Evolutionary conservation across 2,113 vertebrate species (phyloP).

Genomic region (Tyrannus savana): DNA sequence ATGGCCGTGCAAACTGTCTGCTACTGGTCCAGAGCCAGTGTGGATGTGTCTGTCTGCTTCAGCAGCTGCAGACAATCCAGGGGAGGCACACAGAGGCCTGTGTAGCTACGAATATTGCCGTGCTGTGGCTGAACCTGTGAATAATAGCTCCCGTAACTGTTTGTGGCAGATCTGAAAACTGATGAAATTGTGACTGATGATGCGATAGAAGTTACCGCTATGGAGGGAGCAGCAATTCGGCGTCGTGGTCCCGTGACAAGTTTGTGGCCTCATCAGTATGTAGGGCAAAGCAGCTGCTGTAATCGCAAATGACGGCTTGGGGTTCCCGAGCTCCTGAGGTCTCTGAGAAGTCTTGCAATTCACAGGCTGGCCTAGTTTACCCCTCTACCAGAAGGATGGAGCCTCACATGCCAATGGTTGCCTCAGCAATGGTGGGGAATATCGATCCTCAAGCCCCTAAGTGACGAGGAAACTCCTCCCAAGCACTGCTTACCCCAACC

Average conservation of each 20-base stretch:
- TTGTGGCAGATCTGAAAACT: conserved; percentile 5
- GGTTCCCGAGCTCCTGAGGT: background rate
- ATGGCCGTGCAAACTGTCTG: accelerated
- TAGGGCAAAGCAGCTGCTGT: background rate
- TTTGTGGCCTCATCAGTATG: background rate
- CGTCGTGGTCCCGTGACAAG: background rate
- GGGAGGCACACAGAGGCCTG: background rate
- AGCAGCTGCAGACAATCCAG: background rate
- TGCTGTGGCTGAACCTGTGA: background rate
- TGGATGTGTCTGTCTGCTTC: accelerated
- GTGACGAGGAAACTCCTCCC: background rate
- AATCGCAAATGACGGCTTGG: background rate
- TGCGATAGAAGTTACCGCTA: background rate
- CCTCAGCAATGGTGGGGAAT: background rate
- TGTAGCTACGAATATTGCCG: accelerated
- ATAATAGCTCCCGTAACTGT: background rate
- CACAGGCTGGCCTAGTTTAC: background rate
- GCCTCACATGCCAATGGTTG: background rate
- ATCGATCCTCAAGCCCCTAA: background rate
- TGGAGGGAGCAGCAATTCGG: background rate
- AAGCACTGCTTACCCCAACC: accelerated
- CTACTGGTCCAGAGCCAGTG: background rate
- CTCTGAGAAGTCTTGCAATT: background rate
- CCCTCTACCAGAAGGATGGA: background rate
- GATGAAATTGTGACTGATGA: background rate